Base-by-base conservation (phyloP, 2,888 invertebrate genomes). In the Heterodera filipjevi region DNA sequence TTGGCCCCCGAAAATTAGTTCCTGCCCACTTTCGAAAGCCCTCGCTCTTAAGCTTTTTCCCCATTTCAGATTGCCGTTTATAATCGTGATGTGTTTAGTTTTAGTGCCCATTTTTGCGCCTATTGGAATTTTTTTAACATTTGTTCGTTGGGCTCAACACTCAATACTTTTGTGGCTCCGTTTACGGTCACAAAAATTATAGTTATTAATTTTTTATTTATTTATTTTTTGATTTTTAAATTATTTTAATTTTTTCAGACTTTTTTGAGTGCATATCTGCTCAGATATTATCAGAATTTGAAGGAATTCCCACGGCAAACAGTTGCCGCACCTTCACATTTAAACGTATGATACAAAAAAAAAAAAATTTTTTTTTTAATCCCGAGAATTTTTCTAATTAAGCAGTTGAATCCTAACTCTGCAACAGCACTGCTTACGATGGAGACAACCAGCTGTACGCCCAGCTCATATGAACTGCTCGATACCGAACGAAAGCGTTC, bases 101-200 rank as follows among this genome's bases (percentile, higher is more conserved):
- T 44, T 30, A n/a, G 66, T 44, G 35, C 39, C 68, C 59, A 76
- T 49, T 46, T 76, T 30, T 59, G 59, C 32, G 77, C 46, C 1
- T 68, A 71, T 71, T 49, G 49, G 46, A 71, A 77, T 35, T 77
- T 77, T 16, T 46, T 72, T 32, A 77, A n/a, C 6, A 78, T 77
- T 8, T 59, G 59, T 16, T 66, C 59, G 27, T 44, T 35, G 14
- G 75, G 78, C 6, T 79, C 59, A 19, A 71, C 64, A 30, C 49
- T 70, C 10, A 70, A 49, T 53, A 71, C 75, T 27, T 78, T 53
- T 66, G 22, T 46, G 3, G 39, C 71, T 12, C 78, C 71, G 27
- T 77, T 70, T 46, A 75, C 66, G 75, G 75, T 75, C 27, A 16
- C 6, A 19, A 53, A 53, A 44, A 35, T 72, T 72, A 19, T 30